These are phyloP conservation scores for Babylonia areolata DNA, from an alignment of 1,140 invertebrate genomes.

Conservation along the genomic window DNA sequence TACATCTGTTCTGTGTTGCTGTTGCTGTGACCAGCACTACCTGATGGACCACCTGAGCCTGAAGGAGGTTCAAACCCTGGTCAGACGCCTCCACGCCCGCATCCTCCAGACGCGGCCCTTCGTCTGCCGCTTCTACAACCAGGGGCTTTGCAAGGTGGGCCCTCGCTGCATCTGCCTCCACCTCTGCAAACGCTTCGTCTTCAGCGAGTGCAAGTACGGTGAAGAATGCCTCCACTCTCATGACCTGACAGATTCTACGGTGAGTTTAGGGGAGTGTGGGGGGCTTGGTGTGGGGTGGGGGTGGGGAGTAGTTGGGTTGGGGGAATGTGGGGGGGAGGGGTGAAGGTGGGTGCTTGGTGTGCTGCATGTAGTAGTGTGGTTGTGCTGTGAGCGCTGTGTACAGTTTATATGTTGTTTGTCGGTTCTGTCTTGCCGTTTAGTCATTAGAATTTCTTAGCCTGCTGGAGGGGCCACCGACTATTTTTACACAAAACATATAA, in stretches of 20 bases:
- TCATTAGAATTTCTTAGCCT: too few relatives aligned
- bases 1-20: background rate
- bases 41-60: constrained; percentile 30
- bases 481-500: too few relatives aligned
- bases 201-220: constrained; percentile 29
- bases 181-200: constrained; percentile 16
- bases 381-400: too few relatives aligned
- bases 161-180: background rate
- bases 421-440: too few relatives aligned
- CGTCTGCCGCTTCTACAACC: constrained; percentile 27
- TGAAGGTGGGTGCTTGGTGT: too few relatives aligned
- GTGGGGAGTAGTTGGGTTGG: too few relatives aligned
- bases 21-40: background rate
- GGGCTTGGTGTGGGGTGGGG: too few relatives aligned
- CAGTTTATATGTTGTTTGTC: too few relatives aligned
- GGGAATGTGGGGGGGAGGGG: too few relatives aligned
- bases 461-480: too few relatives aligned
- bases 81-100: background rate
- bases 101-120: background rate
- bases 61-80: background rate
- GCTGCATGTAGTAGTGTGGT: too few relatives aligned
- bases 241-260: background rate
- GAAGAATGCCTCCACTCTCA: constrained; percentile 14
- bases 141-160: background rate
- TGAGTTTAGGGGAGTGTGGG: too few relatives aligned